A percentile compares a stretch with the other conserved stretches of the same genome.
These are phyloP conservation scores for Pelusios castaneus DNA, from an alignment of 2,113 vertebrate genomes.

Conservation along the genomic window DNA sequence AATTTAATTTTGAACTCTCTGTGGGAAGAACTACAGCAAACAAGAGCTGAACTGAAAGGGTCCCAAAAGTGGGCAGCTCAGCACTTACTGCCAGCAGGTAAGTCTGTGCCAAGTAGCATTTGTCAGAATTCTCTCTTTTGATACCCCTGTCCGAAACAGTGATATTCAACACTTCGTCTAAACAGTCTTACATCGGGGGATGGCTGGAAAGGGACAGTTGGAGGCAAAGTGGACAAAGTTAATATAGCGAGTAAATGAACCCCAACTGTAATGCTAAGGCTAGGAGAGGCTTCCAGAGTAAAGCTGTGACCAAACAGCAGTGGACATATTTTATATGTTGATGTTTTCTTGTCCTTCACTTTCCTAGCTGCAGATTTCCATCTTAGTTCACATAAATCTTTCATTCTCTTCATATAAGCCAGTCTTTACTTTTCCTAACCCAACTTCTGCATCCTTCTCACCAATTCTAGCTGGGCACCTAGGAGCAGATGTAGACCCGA, in stretches of 20 bases:
- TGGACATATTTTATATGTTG: fast-evolving
- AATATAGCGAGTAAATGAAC: not conserved
- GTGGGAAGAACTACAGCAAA: conserved; percentile 75
- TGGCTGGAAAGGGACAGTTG: not conserved
- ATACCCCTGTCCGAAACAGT: not conserved
- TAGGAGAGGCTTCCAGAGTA: not conserved
- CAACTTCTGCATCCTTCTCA: not conserved
- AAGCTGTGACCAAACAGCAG: not conserved
- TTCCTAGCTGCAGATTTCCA: not conserved
- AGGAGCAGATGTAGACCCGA: not conserved
- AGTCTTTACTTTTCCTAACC: not conserved
- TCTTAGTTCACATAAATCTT: fast-evolving
- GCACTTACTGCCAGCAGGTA: conserved; percentile 87
- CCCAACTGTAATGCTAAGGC: not conserved
- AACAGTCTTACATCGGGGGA: not conserved
- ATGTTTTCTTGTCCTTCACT: not conserved
- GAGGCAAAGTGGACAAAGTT: not conserved
- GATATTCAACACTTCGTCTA: not conserved
- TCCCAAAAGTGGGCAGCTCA: conserved; percentile 69
- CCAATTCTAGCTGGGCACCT: not conserved
- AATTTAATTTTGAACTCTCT: conserved; percentile 13
- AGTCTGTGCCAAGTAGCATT: not conserved
- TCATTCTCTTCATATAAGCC: not conserved
- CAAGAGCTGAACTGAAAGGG: conserved; percentile 71
- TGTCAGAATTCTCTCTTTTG: not conserved